Percentiles rank a stretch among this genome's conserved stretches.
phyloP scores from a whole-genome alignment of 1,140 invertebrate species.

The Caenorhabditis briggsae region DNA sequence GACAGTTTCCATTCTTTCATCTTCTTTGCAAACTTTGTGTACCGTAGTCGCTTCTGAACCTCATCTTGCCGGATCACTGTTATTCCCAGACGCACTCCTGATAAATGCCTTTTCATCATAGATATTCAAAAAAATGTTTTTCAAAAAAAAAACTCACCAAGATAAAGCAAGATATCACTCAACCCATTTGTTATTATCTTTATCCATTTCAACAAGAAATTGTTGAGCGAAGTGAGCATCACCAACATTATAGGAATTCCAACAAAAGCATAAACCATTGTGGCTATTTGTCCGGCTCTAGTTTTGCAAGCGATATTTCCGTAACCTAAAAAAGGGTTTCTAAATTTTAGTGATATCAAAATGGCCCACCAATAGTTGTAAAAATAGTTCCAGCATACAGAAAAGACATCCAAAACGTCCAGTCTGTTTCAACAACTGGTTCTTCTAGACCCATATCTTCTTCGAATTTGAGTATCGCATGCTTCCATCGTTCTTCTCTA shows the following conservation, averaged over 20 bases:
- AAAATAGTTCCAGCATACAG: constrained; percentile 73
- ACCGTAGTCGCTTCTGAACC: constrained; percentile 7
- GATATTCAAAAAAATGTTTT: not conserved
- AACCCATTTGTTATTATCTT: constrained; percentile 78
- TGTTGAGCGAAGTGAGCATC: constrained; percentile 94
- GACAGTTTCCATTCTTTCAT: constrained; percentile 55
- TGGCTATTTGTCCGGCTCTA: constrained; percentile 89
- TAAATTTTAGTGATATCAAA: not conserved
- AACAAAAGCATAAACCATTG: constrained; percentile 94
- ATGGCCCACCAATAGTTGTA: constrained; percentile 70
- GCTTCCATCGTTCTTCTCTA: constrained; percentile 67
- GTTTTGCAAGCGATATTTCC: constrained; percentile 95
- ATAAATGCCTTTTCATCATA: not conserved
- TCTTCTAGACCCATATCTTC: constrained; percentile 61
- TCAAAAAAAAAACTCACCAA: constrained; percentile 30
- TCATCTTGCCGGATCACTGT: constrained; percentile 36
- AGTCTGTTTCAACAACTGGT: constrained; percentile 67
- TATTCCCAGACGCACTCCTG: constrained; percentile 18
- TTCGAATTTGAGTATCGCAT: constrained; percentile 70
- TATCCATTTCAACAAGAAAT: constrained; percentile 93
- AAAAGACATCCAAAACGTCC: constrained; percentile 72
- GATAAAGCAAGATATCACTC: constrained; percentile 59
- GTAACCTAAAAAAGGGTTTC: constrained; percentile 84
- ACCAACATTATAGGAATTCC: constrained; percentile 94
- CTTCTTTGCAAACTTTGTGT: constrained; percentile 47